phyloP scores from a whole-genome alignment of 2,113 vertebrate species.

The Caloenas nicobarica region DNA sequence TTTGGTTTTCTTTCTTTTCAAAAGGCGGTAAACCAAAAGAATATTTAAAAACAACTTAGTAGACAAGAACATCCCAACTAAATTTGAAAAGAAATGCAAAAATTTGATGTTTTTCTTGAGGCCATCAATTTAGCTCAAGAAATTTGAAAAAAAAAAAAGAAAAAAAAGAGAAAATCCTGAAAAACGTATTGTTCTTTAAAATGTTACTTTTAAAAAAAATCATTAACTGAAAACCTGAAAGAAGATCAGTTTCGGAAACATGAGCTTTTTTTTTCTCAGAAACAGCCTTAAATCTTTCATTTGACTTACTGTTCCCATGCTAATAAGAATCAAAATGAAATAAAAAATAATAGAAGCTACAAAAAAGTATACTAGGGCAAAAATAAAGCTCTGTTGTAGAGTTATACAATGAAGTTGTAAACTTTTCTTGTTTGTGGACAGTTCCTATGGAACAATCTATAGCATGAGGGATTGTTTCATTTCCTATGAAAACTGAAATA shows the following conservation, averaged over 20 bases:
- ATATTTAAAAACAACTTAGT: background rate
- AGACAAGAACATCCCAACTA: background rate
- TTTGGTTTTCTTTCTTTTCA: background rate
- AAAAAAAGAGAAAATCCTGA: background rate
- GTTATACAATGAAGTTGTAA: background rate
- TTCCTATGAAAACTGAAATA: background rate
- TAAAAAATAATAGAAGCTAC: background rate
- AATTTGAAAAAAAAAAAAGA: background rate
- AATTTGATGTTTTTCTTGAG: background rate
- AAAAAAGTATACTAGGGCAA: background rate
- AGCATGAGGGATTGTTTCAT: background rate
- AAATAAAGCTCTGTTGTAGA: background rate
- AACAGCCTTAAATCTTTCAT: background rate
- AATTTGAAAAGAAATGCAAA: background rate
- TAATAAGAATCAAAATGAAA: background rate
- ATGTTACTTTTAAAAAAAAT: background rate
- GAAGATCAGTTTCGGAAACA: background rate
- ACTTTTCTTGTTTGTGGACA: background rate
- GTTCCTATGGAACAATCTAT: background rate
- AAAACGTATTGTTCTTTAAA: background rate
- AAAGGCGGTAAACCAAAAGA: background rate
- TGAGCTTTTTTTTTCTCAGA: background rate
- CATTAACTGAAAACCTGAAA: background rate
- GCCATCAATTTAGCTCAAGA: background rate
- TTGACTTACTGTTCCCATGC: background rate